Evolutionary conservation across 2,888 invertebrate genomes (phyloP), one percentile per base, ranked within the genome.

Genomic region (Meta bourneti): DNA sequence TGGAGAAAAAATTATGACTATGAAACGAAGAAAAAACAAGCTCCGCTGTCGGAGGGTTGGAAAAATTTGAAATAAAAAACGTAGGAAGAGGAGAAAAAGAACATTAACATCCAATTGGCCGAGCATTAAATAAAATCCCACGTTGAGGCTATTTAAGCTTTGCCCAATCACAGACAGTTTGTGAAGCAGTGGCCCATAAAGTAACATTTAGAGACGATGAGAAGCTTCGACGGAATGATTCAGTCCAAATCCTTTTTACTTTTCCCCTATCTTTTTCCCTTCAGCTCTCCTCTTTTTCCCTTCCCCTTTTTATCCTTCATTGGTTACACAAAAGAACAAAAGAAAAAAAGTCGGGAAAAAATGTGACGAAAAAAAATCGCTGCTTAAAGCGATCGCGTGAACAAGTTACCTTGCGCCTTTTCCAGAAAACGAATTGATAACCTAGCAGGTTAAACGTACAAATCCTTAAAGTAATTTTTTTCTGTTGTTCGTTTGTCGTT

Each of bases 41-140:
- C 49, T 70, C 72, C 13, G 54, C 79, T 61, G 61, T 11, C 16
- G 81, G 11, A 70, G 61, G n/a, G 71, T 34, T 19, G 48, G 49
- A 34, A 80, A 87, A 20, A 72, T 82, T 52, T 72, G 54, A 54
- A 71, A 77, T 49, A 78, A 90, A 91, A 87, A 91, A 80, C n/a
- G 54, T 78, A 82, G 51, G 54, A 49, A 83, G n/a, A 54, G 78
- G 52, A 61, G 82, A 81, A 90, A 91, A 91, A 83, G 82, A 82
- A 91, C 85, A 91, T 91, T 91, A 91, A 91, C 91, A 91, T 87
- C 91, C 91, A 91, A 91, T 91, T 91, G 91, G 91, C 51, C 79
- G 78, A 83, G 91, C 91, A 91, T 91, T 91, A 91, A 91, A 91
- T 83, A 87, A 91, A 91, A 91, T 83, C 91, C 91, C 72, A 20